Conservation (phyloP, 2,888 invertebrate genomes). For the Microplitis manilae region DNA sequence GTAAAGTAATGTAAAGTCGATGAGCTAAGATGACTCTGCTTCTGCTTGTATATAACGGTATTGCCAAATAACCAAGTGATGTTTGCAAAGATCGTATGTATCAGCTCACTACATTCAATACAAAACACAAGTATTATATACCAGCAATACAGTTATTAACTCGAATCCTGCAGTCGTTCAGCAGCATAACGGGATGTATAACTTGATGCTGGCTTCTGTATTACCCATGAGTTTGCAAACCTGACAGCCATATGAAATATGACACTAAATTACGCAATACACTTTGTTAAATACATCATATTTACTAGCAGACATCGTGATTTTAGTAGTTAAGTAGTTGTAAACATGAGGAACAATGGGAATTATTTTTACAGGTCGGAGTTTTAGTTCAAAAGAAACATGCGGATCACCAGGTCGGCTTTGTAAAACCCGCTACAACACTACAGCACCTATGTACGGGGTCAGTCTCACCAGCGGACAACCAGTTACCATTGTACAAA, state of each 20-base stretch:
- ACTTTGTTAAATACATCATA: not conserved
- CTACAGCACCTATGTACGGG: constrained; percentile 96
- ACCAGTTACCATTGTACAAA: constrained; percentile 94
- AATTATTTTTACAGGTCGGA: constrained; percentile 64
- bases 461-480: constrained; percentile 93
- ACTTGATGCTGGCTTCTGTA: constrained; percentile 43
- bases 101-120: not conserved
- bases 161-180: constrained; percentile 37
- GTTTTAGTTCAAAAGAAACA: constrained; percentile 72
- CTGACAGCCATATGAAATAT: not conserved
- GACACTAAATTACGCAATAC: not conserved
- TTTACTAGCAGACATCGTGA: not conserved
- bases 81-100: constrained; percentile 27
- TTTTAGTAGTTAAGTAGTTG: too few relatives aligned
- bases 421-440: constrained; percentile 92
- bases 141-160: constrained; percentile 70
- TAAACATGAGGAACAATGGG: not conserved
- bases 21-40: not conserved
- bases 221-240: not conserved
- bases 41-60: constrained; percentile 32
- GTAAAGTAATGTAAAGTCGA: constrained; percentile 41
- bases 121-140: constrained; percentile 57
- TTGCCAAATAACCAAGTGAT: constrained; percentile 39
- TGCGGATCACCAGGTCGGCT: constrained; percentile 82
- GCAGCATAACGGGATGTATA: constrained; percentile 66